Evolutionary conservation across 2,888 invertebrate species (phyloP).

Genomic region (Drosophila peninsularis): DNA sequence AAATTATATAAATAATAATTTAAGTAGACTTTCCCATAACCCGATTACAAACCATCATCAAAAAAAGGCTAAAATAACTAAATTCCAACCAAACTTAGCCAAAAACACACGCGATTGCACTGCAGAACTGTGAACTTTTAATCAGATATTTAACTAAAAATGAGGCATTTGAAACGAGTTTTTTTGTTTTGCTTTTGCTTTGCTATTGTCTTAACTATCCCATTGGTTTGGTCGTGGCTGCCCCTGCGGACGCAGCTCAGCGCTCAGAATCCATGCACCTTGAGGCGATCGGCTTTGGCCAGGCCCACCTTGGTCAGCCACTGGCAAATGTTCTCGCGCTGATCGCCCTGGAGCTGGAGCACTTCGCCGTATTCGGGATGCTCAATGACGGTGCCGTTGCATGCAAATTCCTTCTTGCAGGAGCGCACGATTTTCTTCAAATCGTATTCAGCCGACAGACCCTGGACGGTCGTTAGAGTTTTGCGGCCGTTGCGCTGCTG

Average conservation of each 20-base stretch:
- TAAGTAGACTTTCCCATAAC: too few species aligned
- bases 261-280: slow-evolving; percentile 96
- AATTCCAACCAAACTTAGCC: too few species aligned
- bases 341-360: slow-evolving; percentile 99
- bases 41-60: too few species aligned
- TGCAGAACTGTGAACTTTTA: slow-evolving; percentile 40
- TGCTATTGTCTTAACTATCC: background rate
- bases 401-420: slow-evolving; percentile 99
- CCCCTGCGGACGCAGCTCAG: too few species aligned
- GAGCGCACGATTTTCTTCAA: slow-evolving; percentile 99
- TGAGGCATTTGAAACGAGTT: slow-evolving; percentile 26
- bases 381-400: slow-evolving; percentile 99
- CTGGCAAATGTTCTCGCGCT: slow-evolving; percentile 99
- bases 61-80: too few species aligned
- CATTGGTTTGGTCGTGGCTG: background rate
- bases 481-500: slow-evolving; percentile 99
- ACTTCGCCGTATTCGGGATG: slow-evolving; percentile 99
- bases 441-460: slow-evolving; percentile 98
- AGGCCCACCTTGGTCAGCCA: slow-evolving; percentile 99
- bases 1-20: background rate
- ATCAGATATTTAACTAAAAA: slow-evolving; percentile 23
- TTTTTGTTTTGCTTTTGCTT: background rate
- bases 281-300: slow-evolving; percentile 98
- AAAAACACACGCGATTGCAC: background rate
- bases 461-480: slow-evolving; percentile 99